Evolutionary conservation across 2,797 vertebrate species (phyloP).

Genomic region (Mus minutoides): DNA sequence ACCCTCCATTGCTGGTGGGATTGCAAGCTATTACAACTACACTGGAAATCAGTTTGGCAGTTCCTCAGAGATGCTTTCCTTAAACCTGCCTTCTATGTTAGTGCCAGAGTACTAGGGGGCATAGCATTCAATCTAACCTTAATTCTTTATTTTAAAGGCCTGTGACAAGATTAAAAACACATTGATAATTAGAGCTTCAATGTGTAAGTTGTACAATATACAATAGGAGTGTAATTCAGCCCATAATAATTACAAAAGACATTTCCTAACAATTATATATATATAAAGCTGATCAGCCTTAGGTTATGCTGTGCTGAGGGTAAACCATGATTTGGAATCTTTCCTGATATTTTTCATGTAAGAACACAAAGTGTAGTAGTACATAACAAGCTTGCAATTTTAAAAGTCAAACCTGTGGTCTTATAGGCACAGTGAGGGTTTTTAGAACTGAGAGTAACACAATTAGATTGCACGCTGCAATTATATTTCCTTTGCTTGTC

Average conservation of each 20-base stretch:
- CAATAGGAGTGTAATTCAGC: not conserved
- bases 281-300: not conserved
- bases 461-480: not conserved
- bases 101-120: no score
- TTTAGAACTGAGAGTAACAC: not conserved
- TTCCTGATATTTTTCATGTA: not conserved
- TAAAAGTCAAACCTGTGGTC: not conserved
- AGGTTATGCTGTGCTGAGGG: not conserved
- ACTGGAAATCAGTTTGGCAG: no score
- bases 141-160: not conserved
- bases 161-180: not conserved
- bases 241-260: not conserved
- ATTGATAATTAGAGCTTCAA: not conserved
- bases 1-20: no score
- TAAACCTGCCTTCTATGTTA: not conserved
- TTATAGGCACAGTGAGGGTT: accelerated
- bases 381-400: not conserved
- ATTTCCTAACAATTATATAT: not conserved
- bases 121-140: not conserved
- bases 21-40: no score
- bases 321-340: not conserved
- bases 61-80: not conserved
- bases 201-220: not conserved
- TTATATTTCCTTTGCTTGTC: not conserved
- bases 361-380: not conserved